Conservation (phyloP, 1,140 invertebrate species). For the Conus ventricosus region DNA sequence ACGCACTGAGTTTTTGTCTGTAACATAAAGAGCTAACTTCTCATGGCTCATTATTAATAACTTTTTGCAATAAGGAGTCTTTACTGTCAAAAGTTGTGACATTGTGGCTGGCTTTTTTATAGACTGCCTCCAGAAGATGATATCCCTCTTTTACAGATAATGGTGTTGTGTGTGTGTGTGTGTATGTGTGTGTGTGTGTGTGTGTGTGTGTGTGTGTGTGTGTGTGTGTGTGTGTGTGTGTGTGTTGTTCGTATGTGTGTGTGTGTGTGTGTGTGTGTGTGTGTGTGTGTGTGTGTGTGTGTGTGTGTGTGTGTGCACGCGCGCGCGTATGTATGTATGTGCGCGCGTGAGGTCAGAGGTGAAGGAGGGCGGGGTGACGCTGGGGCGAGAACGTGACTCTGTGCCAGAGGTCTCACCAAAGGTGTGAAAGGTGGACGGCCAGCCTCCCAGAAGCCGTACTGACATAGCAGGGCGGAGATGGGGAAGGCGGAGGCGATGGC, state of each 20-base stretch:
- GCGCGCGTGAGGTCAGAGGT: background rate
- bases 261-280: background rate
- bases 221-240: background rate
- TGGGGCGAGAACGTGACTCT: background rate
- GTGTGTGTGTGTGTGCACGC: slow-evolving; percentile 10
- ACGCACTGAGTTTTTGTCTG: too few species aligned
- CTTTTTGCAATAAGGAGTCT: too few species aligned
- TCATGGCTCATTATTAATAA: too few species aligned
- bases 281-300: slow-evolving; percentile 13
- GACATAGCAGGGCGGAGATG: slow-evolving; percentile 59
- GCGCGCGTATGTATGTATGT: background rate
- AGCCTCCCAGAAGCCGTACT: slow-evolving; percentile 78
- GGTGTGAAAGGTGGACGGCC: slow-evolving; percentile 92
- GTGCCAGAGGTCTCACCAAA: slow-evolving; percentile 79
- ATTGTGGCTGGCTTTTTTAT: too few species aligned
- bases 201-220: background rate
- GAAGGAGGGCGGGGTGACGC: background rate
- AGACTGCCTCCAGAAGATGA: too few species aligned
- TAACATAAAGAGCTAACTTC: too few species aligned
- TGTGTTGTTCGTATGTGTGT: too few species aligned
- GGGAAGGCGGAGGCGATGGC: slow-evolving; percentile 63
- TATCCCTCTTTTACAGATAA: too few species aligned
- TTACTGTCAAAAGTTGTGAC: too few species aligned
- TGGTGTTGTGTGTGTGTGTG: slow-evolving; percentile 8
- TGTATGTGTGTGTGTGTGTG: background rate